Conservation (phyloP, 2,888 invertebrate species). For the Calameuta pallipes region DNA sequence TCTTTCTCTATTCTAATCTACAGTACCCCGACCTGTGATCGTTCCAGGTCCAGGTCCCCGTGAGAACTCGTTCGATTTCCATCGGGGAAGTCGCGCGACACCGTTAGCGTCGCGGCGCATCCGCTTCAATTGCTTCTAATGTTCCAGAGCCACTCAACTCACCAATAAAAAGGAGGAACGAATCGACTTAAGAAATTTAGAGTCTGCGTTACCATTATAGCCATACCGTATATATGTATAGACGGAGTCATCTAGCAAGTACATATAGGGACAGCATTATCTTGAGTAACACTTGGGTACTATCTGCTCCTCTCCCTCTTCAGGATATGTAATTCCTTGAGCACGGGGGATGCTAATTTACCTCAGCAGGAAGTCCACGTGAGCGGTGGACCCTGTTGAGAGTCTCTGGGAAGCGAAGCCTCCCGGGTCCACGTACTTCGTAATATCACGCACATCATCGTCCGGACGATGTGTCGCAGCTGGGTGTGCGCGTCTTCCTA, state of each 20-base stretch:
- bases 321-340: not conserved
- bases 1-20: not conserved
- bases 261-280: not conserved
- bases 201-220: not conserved
- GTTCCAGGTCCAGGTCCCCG: not conserved
- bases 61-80: not conserved
- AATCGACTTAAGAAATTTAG: not conserved
- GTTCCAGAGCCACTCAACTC: not conserved
- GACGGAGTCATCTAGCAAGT: not conserved
- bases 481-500: not conserved
- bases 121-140: not conserved
- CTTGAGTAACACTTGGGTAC: not conserved
- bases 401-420: not conserved
- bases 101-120: not conserved
- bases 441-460: constrained; percentile 54
- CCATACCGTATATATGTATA: not conserved
- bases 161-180: not conserved
- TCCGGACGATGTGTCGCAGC: constrained; percentile 29
- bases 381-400: not conserved
- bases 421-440: constrained; percentile 35
- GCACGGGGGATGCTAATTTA: not conserved
- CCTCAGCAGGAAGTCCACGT: not conserved
- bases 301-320: not conserved
- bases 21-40: not conserved
- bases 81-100: not conserved